These are phyloP conservation scores for Athene cunicularia DNA, from an alignment of 2,113 vertebrate genomes.

Conservation along the genomic window DNA sequence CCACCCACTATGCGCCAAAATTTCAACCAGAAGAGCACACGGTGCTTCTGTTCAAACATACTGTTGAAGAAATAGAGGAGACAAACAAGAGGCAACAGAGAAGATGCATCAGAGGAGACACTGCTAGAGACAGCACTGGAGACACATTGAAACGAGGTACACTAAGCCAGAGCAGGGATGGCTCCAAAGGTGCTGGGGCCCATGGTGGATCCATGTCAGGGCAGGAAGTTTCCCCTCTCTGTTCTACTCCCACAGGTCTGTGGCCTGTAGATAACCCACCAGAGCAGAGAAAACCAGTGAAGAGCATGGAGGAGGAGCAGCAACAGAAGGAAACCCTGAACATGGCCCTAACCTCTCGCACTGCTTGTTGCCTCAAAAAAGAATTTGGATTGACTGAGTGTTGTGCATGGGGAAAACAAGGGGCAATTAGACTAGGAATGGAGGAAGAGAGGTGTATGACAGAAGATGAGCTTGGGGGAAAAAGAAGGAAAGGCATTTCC, in stretches of 20 bases:
- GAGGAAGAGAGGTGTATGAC: background rate
- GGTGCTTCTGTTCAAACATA: background rate
- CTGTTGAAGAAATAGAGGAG: background rate
- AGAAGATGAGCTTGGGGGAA: background rate
- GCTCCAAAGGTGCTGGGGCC: background rate
- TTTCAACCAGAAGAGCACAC: background rate
- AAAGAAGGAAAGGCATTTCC: background rate
- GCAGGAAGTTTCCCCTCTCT: background rate
- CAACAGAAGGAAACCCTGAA: background rate
- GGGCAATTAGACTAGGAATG: background rate
- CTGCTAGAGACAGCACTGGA: background rate
- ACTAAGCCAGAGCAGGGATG: background rate
- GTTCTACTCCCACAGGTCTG: background rate
- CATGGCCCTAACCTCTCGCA: rapidly evolving
- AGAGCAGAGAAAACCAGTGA: background rate
- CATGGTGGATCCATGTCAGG: background rate
- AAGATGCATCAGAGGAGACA: background rate
- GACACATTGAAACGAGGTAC: rapidly evolving
- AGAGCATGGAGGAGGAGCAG: background rate
- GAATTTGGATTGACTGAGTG: rapidly evolving
- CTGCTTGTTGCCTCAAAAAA: background rate
- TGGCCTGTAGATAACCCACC: background rate
- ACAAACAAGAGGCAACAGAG: background rate
- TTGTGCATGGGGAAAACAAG: background rate
- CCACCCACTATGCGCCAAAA: background rate